Base-by-base conservation (phyloP, 2,113 vertebrate species). In the Anarhynchus alexandrinus region DNA sequence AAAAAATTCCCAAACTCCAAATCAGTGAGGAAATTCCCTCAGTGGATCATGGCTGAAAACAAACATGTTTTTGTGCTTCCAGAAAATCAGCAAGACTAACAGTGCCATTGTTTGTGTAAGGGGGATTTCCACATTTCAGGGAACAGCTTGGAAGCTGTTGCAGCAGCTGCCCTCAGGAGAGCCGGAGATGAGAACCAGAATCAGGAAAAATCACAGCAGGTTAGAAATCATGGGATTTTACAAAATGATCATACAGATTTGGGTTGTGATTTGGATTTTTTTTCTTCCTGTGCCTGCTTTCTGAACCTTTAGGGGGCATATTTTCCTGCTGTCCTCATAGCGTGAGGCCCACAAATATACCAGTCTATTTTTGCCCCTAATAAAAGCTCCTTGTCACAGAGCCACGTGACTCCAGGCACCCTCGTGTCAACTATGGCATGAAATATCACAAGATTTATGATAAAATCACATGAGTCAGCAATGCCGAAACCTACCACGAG, bases 41-140 rank as follows among this genome's bases (percentile, higher is more conserved):
- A 93, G 96, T 96, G 96, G 98, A 97, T 96, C 96, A 51, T 3
- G 85, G 76, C 92, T 93, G 96, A 98, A 98, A 98, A 98, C 98
- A 98, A 98, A 98, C 97, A 98, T 96, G 97, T 94, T 98, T 98
- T 97, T 98, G 96, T 97, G 91, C 96, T 97, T 96, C 93, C 94
- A 90, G 94, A 95, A 95, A 94, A 93, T 95, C 97, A 93, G 95
- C 95, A 97, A 94, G 94, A 96, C 95, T 87, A 91, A 96, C 93
- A 87, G 91, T 45, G 57, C 90, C 92, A 71, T 93, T 97, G 94
- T 98, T 97, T 98, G 94, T 69, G 67, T 82, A 88, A 98, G 91
- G 95, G 98, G 98, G 96, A 98, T 98, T 98, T 98, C 98, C 98
- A 98, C 97, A 83, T 97, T 97, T 97, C 95, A 93, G 94, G 94